Percentiles rank a stretch among this genome's conserved stretches.
These are phyloP conservation scores for Elegia similella DNA, from an alignment of 2,888 invertebrate species.

Conservation along the genomic window DNA sequence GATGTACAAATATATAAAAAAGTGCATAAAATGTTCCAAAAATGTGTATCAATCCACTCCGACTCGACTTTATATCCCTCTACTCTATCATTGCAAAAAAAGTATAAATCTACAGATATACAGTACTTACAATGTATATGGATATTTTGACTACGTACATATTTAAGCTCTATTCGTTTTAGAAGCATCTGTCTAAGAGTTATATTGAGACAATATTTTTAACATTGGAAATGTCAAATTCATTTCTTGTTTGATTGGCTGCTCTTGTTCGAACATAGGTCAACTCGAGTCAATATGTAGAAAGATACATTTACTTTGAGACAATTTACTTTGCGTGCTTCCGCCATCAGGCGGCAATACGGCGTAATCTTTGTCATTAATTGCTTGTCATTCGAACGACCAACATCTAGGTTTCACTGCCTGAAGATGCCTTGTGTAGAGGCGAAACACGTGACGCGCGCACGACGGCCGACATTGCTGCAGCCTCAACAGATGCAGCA, in stretches of 20 bases:
- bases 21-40: constrained; percentile 79
- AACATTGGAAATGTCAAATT: background rate
- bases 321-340: no score
- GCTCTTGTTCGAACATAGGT: no score
- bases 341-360: no score
- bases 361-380: no score
- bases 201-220: constrained; percentile 26
- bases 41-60: constrained; percentile 61
- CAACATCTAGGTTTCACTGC: no score
- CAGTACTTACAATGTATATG: constrained; percentile 27
- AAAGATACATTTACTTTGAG: no score
- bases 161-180: constrained; percentile 41
- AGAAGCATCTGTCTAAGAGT: constrained; percentile 36
- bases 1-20: constrained; percentile 78
- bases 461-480: no score
- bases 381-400: no score
- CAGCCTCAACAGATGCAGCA: no score
- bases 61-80: constrained; percentile 41
- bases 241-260: background rate
- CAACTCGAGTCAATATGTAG: no score
- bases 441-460: no score
- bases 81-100: constrained; percentile 44
- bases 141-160: constrained; percentile 31
- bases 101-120: constrained; percentile 29
- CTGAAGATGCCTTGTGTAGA: no score